These are phyloP conservation scores for Euwallacea fornicatus DNA, from an alignment of 1,140 invertebrate species.

Conservation along the genomic window DNA sequence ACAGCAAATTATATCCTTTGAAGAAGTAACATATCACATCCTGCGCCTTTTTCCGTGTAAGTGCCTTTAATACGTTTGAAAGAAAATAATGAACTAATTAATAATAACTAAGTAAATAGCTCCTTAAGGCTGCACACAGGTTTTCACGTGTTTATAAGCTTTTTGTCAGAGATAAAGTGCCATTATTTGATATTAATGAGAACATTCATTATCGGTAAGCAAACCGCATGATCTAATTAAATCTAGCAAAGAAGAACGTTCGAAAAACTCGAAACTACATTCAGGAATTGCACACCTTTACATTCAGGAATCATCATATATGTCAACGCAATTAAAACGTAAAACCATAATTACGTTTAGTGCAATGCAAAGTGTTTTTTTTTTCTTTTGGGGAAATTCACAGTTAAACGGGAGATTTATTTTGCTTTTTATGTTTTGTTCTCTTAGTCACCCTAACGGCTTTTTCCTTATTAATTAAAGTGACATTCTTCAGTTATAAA, in stretches of 20 bases:
- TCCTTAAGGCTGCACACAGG: background rate
- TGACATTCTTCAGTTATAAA: too few species aligned
- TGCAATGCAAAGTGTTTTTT: too few species aligned
- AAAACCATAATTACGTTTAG: too few species aligned
- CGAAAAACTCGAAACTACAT: too few species aligned
- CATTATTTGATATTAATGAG: background rate
- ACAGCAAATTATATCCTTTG: background rate
- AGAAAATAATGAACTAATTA: slow-evolving; percentile 7
- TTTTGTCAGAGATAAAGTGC: background rate
- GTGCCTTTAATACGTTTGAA: background rate
- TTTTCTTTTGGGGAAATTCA: too few species aligned
- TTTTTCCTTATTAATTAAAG: too few species aligned
- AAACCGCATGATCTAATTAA: background rate
- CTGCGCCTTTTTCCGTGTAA: background rate
- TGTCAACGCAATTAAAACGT: too few species aligned
- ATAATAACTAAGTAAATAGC: background rate
- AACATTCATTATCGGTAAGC: background rate
- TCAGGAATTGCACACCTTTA: too few species aligned
- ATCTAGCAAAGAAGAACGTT: background rate
- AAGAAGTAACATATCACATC: background rate
- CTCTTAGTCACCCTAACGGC: too few species aligned
- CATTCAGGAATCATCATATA: too few species aligned
- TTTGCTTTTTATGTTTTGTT: too few species aligned
- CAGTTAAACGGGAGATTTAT: too few species aligned
- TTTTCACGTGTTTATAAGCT: background rate